Conservation (phyloP, 35 echinoderm and acorn worm genomes). For the Heliocidaris tuberculata region DNA sequence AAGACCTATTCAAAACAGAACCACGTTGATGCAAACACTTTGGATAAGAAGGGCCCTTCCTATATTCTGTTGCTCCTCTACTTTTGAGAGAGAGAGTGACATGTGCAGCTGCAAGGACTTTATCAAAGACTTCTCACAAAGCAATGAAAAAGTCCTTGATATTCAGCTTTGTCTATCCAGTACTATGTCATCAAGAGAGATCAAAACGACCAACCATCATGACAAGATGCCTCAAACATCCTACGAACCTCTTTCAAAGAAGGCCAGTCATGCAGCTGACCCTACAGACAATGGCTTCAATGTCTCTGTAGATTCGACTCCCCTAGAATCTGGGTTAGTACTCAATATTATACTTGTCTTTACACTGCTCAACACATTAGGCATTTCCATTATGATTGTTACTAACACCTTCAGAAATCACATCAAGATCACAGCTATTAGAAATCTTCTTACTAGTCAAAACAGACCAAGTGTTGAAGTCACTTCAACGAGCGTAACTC, state of each 20-base stretch:
- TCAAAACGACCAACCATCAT: not conserved
- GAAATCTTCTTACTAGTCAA: not conserved
- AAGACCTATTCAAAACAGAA: conserved; percentile 22
- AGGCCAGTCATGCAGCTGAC: not conserved
- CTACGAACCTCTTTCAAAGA: not conserved
- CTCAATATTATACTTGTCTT: not conserved
- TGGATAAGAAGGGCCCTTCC: not conserved
- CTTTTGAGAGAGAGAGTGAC: not conserved
- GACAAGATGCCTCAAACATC: not conserved
- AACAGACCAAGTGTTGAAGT: not conserved
- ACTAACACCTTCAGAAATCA: not conserved
- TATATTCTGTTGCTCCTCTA: not conserved
- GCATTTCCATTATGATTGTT: not conserved
- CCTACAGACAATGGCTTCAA: too few relatives aligned
- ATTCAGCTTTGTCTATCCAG: not conserved
- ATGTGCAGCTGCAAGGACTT: conserved; percentile 18
- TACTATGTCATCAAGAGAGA: not conserved
- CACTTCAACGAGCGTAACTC: not conserved
- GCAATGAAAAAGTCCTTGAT: not conserved
- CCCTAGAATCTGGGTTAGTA: not conserved
- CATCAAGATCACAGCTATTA: not conserved
- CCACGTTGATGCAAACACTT: not conserved
- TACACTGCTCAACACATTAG: not conserved
- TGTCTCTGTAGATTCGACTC: not conserved
- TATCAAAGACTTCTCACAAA: not conserved